These are phyloP conservation scores for Diabrotica virgifera DNA, from an alignment of 1,140 invertebrate genomes.

Conservation along the genomic window DNA sequence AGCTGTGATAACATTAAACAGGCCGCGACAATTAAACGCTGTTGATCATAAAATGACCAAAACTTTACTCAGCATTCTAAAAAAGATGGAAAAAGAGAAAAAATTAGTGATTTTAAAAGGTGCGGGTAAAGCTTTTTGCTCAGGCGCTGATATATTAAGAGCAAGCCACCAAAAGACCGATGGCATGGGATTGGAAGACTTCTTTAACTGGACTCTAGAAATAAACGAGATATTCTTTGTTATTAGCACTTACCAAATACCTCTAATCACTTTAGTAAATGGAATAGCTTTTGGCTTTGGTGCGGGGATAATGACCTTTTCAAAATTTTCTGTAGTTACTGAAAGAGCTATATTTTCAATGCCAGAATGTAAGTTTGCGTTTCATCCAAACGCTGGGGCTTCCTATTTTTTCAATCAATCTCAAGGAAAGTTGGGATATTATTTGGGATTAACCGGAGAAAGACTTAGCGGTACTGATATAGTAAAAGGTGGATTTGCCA, in stretches of 20 bases:
- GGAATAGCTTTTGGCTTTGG: slow-evolving; percentile 98
- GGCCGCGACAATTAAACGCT: slow-evolving; percentile 88
- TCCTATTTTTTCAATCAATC: slow-evolving; percentile 84
- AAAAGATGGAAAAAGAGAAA: slow-evolving; percentile 79
- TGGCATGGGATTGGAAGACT: neutral
- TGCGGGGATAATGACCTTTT: slow-evolving; percentile 90
- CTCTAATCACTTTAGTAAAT: slow-evolving; percentile 88
- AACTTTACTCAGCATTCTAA: slow-evolving; percentile 32
- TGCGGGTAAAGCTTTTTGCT: slow-evolving; percentile 91
- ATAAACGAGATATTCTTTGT: slow-evolving; percentile 57
- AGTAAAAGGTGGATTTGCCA: slow-evolving; percentile 82
- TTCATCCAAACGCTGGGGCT: slow-evolving; percentile 96
- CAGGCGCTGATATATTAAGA: slow-evolving; percentile 75
- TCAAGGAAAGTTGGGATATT: slow-evolving; percentile 79
- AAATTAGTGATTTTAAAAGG: slow-evolving; percentile 84
- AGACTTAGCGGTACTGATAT: slow-evolving; percentile 80
- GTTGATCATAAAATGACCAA: slow-evolving; percentile 47
- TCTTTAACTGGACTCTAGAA: neutral
- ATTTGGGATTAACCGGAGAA: slow-evolving; percentile 58
- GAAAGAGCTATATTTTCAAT: slow-evolving; percentile 94
- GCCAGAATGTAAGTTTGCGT: slow-evolving; percentile 88
- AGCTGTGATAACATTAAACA: slow-evolving; percentile 83
- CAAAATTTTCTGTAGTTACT: slow-evolving; percentile 85
- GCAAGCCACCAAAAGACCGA: neutral
- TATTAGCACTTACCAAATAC: slow-evolving; percentile 83